Percentiles rank a stretch among this genome's conserved stretches.
Conservation (phyloP, 2,888 invertebrate species). For the Acanthoscelides obtectus region DNA sequence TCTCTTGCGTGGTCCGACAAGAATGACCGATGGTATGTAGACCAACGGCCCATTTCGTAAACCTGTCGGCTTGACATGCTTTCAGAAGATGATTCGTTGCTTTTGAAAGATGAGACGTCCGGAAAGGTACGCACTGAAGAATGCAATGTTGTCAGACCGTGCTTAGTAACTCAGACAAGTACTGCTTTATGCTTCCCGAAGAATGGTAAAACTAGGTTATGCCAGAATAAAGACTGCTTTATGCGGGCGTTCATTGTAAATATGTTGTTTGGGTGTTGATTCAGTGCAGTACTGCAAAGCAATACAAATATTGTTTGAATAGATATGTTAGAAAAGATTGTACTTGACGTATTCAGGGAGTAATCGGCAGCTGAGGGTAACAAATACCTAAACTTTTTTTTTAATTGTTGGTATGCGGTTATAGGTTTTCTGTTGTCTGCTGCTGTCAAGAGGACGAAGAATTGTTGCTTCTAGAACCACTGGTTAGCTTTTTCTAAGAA, state of each 20-base stretch:
- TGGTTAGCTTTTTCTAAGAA: no score
- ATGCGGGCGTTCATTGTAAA: background rate
- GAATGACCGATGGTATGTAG: background rate
- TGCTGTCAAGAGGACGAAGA: no score
- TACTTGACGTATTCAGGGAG: no score
- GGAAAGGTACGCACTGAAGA: background rate
- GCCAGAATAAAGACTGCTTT: background rate
- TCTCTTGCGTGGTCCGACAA: background rate
- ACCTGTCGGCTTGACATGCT: background rate
- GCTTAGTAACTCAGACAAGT: background rate
- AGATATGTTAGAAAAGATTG: no score
- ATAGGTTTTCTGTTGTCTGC: no score
- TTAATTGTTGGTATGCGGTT: no score
- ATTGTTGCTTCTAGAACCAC: no score
- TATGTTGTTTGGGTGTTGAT: no score
- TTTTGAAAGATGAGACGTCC: background rate
- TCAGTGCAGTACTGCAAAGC: no score
- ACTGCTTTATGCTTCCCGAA: background rate
- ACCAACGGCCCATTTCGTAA: background rate
- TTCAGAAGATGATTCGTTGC: background rate
- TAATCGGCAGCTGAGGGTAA: no score
- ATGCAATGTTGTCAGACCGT: background rate
- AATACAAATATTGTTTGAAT: no score
- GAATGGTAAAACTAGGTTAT: background rate
- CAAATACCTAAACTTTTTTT: no score